Conservation (phyloP, 2,888 invertebrate species). For the Nomada hirtipes region DNA sequence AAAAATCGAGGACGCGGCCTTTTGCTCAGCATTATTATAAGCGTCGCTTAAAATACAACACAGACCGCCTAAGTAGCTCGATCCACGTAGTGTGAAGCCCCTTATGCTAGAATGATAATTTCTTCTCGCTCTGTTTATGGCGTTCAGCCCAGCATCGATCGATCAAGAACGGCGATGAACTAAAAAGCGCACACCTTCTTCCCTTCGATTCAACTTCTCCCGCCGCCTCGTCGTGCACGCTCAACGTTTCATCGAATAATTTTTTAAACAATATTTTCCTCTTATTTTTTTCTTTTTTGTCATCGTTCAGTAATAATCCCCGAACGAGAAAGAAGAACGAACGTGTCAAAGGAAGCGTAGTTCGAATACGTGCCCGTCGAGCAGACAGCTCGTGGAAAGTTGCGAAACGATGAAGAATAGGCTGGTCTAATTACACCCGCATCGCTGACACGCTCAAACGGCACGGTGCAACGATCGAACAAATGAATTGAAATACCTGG, state of each 20-base stretch:
- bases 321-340: not conserved
- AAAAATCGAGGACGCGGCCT: conserved; percentile 26
- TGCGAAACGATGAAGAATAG: not conserved
- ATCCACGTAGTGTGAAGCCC: conserved; percentile 27
- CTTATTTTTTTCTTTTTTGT: not conserved
- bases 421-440: conserved; percentile 17
- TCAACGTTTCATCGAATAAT: conserved; percentile 1
- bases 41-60: conserved; percentile 42
- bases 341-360: conserved; percentile 14
- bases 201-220: conserved; percentile 8
- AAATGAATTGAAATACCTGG: conserved; percentile 30
- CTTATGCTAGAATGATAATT: conserved; percentile 58
- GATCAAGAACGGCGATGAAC: conserved; percentile 47
- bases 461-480: conserved; percentile 15
- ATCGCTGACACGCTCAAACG: not conserved
- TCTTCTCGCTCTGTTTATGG: conserved; percentile 62
- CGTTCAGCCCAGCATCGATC: conserved; percentile 50
- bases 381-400: not conserved
- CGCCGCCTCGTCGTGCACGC: not conserved
- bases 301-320: not conserved
- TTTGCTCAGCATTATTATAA: conserved; percentile 35
- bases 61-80: conserved; percentile 33
- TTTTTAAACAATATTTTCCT: too few relatives aligned
- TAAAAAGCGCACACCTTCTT: conserved; percentile 34
- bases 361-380: not conserved